phyloP scores from a whole-genome alignment of 2,113 vertebrate genomes.

The Collichthys lucidus region DNA sequence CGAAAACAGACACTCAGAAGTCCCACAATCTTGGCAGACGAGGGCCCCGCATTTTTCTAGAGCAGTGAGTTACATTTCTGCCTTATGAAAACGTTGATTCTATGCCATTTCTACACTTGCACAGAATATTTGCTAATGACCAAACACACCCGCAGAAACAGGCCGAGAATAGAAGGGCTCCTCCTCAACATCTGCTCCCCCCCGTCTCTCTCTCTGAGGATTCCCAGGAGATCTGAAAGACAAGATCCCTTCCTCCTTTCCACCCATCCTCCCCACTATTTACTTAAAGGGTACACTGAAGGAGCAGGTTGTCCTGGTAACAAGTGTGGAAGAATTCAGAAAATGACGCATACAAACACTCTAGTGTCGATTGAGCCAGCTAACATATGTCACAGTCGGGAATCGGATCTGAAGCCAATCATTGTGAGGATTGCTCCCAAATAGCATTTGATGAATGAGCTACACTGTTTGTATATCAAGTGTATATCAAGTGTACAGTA shows the following conservation, averaged over 20 bases:
- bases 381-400: not conserved
- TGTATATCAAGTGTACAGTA: constrained; percentile 36
- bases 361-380: constrained; percentile 7
- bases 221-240: constrained; percentile 55
- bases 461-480: constrained; percentile 22
- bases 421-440: constrained; percentile 9
- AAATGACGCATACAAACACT: constrained; percentile 46
- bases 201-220: constrained; percentile 13
- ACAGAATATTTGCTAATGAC: constrained; percentile 69
- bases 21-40: constrained; percentile 62
- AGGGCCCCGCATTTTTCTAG: constrained; percentile 50
- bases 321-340: constrained; percentile 50
- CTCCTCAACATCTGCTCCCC: constrained; percentile 66
- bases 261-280: constrained; percentile 46
- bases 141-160: constrained; percentile 66
- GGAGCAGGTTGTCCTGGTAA: constrained; percentile 66
- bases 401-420: constrained; percentile 28
- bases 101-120: constrained; percentile 42
- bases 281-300: constrained; percentile 52
- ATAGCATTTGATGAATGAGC: constrained; percentile 34
- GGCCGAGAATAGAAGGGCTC: constrained; percentile 57
- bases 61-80: constrained; percentile 51
- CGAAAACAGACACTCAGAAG: constrained; percentile 67
- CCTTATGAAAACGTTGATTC: constrained; percentile 60
- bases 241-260: constrained; percentile 47